phyloP scores from a whole-genome alignment of 2,113 vertebrate species.

The Xiphias gladius region DNA sequence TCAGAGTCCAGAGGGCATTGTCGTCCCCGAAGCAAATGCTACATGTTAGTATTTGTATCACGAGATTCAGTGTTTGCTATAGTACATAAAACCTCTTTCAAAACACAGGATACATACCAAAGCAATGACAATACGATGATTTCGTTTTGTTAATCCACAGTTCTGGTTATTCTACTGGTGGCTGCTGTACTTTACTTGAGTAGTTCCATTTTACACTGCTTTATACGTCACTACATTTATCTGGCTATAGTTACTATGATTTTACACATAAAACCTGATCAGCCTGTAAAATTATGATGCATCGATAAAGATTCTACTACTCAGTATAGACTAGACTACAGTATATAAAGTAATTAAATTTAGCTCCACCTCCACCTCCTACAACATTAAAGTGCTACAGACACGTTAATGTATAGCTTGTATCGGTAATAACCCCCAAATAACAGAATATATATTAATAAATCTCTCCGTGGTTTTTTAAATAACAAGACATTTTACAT shows the following conservation, averaged over 20 bases:
- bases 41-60: constrained; percentile 1
- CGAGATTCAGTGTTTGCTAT: constrained; percentile 8
- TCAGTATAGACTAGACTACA: too few species aligned
- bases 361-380: background rate
- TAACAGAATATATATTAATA: background rate
- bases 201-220: background rate
- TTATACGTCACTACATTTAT: background rate
- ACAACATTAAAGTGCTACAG: background rate
- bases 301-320: background rate
- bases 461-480: too few species aligned
- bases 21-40: constrained; percentile 54
- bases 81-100: background rate
- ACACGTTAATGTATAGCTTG: background rate
- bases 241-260: background rate
- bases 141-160: background rate
- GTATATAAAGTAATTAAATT: background rate
- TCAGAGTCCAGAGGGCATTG: constrained; percentile 50
- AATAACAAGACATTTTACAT: too few species aligned
- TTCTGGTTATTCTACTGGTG: background rate
- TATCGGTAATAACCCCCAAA: background rate
- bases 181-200: background rate
- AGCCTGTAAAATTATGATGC: background rate
- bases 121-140: background rate
- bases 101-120: background rate
- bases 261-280: background rate